Percentiles rank a stretch among this genome's conserved stretches.
Conservation (phyloP, 2,113 vertebrate genomes). For the Sphaerodactylus townsendi region DNA sequence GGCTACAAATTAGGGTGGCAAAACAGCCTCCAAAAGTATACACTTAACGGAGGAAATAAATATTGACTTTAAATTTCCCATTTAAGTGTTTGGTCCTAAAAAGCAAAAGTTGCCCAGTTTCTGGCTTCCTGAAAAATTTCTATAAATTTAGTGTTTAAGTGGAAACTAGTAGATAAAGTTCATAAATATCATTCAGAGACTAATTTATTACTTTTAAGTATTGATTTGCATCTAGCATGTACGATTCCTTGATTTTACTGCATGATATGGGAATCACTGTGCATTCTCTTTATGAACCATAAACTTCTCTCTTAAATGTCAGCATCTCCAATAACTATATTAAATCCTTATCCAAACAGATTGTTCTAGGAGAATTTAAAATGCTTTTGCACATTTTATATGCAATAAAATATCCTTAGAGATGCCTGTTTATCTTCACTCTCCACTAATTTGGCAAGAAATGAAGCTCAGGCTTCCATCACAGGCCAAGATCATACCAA, state of each 20-base stretch:
- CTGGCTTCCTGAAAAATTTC: neutral
- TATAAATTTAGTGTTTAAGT: slow-evolving; percentile 28
- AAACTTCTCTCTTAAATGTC: slow-evolving; percentile 60
- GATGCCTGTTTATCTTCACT: slow-evolving; percentile 52
- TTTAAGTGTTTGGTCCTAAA: neutral
- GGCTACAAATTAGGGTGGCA: slow-evolving; percentile 14
- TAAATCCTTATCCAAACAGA: slow-evolving; percentile 63
- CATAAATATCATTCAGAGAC: slow-evolving; percentile 48
- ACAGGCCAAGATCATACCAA: slow-evolving; percentile 31
- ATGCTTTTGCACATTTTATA: slow-evolving; percentile 42
- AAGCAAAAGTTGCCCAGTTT: neutral
- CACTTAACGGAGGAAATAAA: slow-evolving; percentile 43
- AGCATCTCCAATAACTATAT: slow-evolving; percentile 54
- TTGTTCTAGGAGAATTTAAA: slow-evolving; percentile 55
- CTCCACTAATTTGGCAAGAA: slow-evolving; percentile 48
- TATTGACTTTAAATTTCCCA: slow-evolving; percentile 32
- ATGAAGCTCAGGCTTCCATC: slow-evolving; percentile 33
- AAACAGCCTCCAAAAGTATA: slow-evolving; percentile 30
- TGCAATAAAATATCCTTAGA: slow-evolving; percentile 39
- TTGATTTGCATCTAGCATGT: slow-evolving; percentile 31
- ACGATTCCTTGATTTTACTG: slow-evolving; percentile 44
- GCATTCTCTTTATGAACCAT: slow-evolving; percentile 50
- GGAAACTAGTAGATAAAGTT: slow-evolving; percentile 30
- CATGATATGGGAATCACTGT: slow-evolving; percentile 18
- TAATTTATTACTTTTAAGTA: slow-evolving; percentile 38